phyloP scores from a whole-genome alignment of 2,797 vertebrate genomes.

The Labroides dimidiatus region DNA sequence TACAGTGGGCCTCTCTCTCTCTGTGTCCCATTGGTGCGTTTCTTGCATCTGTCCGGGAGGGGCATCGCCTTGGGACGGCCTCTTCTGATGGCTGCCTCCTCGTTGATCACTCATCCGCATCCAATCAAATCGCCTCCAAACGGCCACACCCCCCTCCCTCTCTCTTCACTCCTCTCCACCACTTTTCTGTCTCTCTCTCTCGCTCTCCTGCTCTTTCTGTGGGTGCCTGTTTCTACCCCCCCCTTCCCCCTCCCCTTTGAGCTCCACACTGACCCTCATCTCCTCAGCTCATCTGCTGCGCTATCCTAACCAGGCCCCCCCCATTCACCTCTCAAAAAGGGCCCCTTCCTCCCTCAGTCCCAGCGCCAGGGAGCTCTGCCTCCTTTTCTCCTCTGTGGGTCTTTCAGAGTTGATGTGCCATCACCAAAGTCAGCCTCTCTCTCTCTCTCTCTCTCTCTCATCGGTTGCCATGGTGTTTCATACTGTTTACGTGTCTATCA shows the following conservation, averaged over 20 bases:
- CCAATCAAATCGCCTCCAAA: slow-evolving; percentile 80
- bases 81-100: slow-evolving; percentile 69
- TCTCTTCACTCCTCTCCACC: slow-evolving; percentile 66
- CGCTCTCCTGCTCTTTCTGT: slow-evolving; percentile 69
- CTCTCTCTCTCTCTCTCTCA: slow-evolving; percentile 73
- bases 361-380: slow-evolving; percentile 41
- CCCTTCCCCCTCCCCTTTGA: slow-evolving; percentile 2
- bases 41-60: slow-evolving; percentile 74
- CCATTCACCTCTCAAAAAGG: background rate
- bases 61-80: slow-evolving; percentile 71
- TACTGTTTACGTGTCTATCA: slow-evolving; percentile 78
- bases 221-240: slow-evolving; percentile 69
- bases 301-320: slow-evolving; percentile 68
- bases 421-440: slow-evolving; percentile 68
- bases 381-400: slow-evolving; percentile 68
- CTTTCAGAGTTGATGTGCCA: slow-evolving; percentile 60
- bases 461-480: slow-evolving; percentile 83
- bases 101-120: slow-evolving; percentile 82
- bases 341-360: slow-evolving; percentile 12
- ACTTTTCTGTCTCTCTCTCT: slow-evolving; percentile 65
- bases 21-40: slow-evolving; percentile 75
- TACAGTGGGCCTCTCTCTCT: slow-evolving; percentile 91
- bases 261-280: slow-evolving; percentile 79
- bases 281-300: slow-evolving; percentile 77
- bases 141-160: slow-evolving; percentile 49